These are phyloP conservation scores for Syndactyla subalaris DNA, from an alignment of 2,797 vertebrate species.

Conservation along the genomic window DNA sequence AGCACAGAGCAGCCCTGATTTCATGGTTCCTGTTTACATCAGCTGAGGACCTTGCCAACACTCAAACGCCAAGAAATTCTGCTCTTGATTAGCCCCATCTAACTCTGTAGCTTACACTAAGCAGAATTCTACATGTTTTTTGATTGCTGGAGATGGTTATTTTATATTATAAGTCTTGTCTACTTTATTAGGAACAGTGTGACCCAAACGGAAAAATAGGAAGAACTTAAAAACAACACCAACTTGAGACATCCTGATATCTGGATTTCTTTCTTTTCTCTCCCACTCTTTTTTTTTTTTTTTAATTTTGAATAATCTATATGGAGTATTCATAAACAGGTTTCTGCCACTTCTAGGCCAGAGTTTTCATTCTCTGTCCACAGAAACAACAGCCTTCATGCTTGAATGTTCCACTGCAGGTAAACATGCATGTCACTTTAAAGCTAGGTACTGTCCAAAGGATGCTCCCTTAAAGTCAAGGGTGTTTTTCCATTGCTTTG, in stretches of 20 bases:
- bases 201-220: neutral
- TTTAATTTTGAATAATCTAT: neutral
- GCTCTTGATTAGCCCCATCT: constrained; percentile 30
- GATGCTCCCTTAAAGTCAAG: neutral
- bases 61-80: constrained; percentile 36
- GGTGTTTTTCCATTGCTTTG: neutral
- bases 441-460: neutral
- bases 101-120: constrained; percentile 2
- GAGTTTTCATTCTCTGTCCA: neutral
- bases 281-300: neutral
- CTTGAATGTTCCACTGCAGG: neutral
- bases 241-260: neutral
- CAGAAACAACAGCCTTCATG: neutral
- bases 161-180: constrained; percentile 1
- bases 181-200: neutral
- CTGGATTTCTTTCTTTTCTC: neutral
- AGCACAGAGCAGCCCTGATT: constrained; percentile 26
- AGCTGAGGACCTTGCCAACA: constrained; percentile 38
- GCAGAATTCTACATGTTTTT: neutral
- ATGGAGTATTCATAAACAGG: neutral
- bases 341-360: neutral
- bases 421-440: neutral
- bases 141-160: constrained; percentile 1
- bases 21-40: constrained; percentile 64
- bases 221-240: constrained; percentile 20